Conservation (phyloP, 2,797 vertebrate genomes). For the Xenops minutus region DNA sequence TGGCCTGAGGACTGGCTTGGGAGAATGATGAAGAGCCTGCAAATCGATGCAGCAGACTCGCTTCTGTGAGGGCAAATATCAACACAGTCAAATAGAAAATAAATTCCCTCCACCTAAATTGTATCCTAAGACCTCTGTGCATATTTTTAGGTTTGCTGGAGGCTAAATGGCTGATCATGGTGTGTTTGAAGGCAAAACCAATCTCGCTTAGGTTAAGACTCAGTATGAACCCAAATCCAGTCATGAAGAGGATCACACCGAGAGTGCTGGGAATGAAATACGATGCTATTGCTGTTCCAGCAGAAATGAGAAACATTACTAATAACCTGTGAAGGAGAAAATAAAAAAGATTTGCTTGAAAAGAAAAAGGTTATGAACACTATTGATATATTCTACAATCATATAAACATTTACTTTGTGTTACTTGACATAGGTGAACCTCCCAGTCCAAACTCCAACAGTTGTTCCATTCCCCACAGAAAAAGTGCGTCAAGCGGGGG, state of each 20-base stretch:
- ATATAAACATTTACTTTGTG: conserved; percentile 80
- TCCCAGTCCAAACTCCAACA: conserved; percentile 91
- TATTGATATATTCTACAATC: background rate
- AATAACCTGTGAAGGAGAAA: conserved; percentile 83
- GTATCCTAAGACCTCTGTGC: conserved; percentile 71
- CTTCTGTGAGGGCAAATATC: conserved; percentile 82
- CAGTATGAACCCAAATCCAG: conserved; percentile 90
- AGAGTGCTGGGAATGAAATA: conserved; percentile 92
- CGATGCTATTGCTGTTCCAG: conserved; percentile 82
- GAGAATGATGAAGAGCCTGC: conserved; percentile 71
- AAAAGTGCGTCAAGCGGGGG: conserved; percentile 92
- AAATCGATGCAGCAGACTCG: conserved; percentile 86
- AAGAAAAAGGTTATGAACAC: conserved; percentile 47
- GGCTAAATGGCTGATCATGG: conserved; percentile 55
- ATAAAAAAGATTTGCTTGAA: conserved; percentile 62
- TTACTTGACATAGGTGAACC: conserved; percentile 95
- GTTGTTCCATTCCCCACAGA: conserved; percentile 94
- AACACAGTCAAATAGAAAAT: conserved; percentile 82
- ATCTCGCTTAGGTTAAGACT: conserved; percentile 92
- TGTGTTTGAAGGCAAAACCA: conserved; percentile 69
- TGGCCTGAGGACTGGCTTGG: conserved; percentile 78
- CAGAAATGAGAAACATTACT: conserved; percentile 88
- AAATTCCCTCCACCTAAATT: conserved; percentile 81
- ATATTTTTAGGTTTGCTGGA: conserved; percentile 43
- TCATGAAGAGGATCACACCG: conserved; percentile 90